These are phyloP conservation scores for Tiliacea aurago DNA, from an alignment of 2,888 invertebrate species.

Conservation along the genomic window DNA sequence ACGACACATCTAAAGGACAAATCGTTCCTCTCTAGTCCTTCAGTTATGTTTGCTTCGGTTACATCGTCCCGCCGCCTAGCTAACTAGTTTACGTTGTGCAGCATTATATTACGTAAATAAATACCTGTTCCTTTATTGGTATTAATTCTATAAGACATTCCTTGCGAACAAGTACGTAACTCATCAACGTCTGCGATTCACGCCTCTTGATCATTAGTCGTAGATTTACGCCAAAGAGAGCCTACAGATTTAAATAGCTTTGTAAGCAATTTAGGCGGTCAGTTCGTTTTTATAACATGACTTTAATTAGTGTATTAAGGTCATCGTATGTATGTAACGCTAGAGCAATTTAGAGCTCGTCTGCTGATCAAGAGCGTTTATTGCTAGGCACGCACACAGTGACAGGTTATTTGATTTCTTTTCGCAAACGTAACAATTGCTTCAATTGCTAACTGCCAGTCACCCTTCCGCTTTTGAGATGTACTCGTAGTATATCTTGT, in stretches of 20 bases:
- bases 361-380: constrained; percentile 70
- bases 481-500: constrained; percentile 37
- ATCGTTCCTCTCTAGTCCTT: constrained; percentile 29
- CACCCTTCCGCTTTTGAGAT: constrained; percentile 76
- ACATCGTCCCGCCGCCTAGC: constrained; percentile 46
- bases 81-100: constrained; percentile 57
- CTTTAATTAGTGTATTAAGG: constrained; percentile 72
- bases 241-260: constrained; percentile 54
- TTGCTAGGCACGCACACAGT: constrained; percentile 60
- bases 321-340: constrained; percentile 63
- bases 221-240: constrained; percentile 57
- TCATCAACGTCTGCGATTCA: constrained; percentile 51
- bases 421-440: constrained; percentile 77
- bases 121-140: constrained; percentile 64
- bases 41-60: constrained; percentile 41
- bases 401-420: constrained; percentile 69
- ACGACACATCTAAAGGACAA: constrained; percentile 12
- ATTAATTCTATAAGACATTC: constrained; percentile 55
- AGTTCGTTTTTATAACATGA: constrained; percentile 63
- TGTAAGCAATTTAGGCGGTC: constrained; percentile 45
- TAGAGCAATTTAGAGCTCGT: constrained; percentile 63
- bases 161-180: constrained; percentile 56
- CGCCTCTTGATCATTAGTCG: constrained; percentile 41
- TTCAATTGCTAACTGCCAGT: constrained; percentile 76
- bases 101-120: constrained; percentile 58